Evolutionary conservation across 2,797 vertebrate genomes (phyloP), one percentile per base, ranked within the genome.

Genomic region (Premnoplex brunnescens): DNA sequence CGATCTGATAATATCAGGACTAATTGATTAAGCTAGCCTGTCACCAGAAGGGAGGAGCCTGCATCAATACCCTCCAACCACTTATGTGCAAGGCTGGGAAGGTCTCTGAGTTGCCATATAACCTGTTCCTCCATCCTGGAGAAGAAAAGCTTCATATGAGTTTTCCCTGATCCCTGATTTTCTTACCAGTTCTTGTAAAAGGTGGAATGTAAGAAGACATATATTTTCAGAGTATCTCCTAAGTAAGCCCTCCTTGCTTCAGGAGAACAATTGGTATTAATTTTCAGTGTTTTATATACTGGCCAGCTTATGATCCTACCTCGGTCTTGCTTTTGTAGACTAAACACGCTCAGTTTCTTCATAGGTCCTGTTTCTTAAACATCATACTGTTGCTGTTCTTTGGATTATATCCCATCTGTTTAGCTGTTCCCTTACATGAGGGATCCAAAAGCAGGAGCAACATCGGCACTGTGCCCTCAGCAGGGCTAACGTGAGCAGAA

Each of bases 121-220:
- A 75, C 30, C 23, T 68, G 4, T 64, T 89, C 21, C 32, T 91
- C 28, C 51, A 36, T 79, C 24, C 22, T 12, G 9, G 39, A 75
- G 51, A 68, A 68, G 28, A 55, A 76, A 51, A 69, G 14, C 39
- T 64, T 46, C 37, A 27, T 43, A 37, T 80, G 34, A 18, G 7
- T 41, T 73, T 14, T 79, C 32, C 51, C 26, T 74, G 28, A 63
- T 9, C 36, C 7, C 12, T 55, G 24, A 8, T 89, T 71, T 85
- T 95, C 26, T 60, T 80, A 44, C 8, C 8, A 23, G 10, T 76
- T 83, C 74, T 64, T 85, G 9, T 82, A 51, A 88, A 83, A 93
- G 14, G 49, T 64, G 44, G 12, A 36, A n/a, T 55, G 36, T 44
- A 28, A 55, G 43, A 71, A 66, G 46, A 39, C 48, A 30, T 14